phyloP scores from a whole-genome alignment of 2,113 vertebrate species.

The Chauna torquata region DNA sequence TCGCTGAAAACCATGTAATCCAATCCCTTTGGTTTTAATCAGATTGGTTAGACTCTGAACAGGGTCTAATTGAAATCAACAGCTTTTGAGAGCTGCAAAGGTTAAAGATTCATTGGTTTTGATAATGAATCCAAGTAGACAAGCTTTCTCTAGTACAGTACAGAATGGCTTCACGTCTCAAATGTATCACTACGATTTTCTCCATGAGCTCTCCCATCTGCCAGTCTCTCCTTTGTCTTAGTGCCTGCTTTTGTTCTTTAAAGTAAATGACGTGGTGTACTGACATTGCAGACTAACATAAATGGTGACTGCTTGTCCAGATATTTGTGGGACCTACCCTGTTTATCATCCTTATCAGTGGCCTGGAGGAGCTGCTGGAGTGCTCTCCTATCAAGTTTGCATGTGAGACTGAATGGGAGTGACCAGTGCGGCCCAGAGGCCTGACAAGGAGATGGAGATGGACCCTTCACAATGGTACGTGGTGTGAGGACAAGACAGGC shows the following conservation, averaged over 20 bases:
- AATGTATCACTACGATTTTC: not conserved
- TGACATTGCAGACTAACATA: fast-evolving
- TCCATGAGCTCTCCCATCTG: not conserved
- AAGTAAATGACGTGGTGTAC: not conserved
- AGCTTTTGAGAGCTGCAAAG: not conserved
- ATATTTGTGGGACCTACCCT: not conserved
- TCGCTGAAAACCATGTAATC: not conserved
- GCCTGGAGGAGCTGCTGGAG: not conserved
- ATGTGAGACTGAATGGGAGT: not conserved
- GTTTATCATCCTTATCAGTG: not conserved
- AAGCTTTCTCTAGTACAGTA: not conserved
- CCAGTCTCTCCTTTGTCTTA: not conserved
- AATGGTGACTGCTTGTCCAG: not conserved
- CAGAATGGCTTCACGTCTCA: not conserved
- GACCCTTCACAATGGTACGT: not conserved
- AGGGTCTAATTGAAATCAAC: not conserved
- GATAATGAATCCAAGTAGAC: not conserved
- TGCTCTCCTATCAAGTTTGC: not conserved
- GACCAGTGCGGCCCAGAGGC: fast-evolving
- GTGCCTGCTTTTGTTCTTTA: not conserved
- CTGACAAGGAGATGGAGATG: not conserved
- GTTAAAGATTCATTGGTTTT: not conserved
- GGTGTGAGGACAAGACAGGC: not conserved
- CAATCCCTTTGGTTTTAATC: not conserved
- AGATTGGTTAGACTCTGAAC: not conserved